Evolutionary conservation across 2,888 invertebrate species (phyloP).

Genomic region (Pyrrhia umbra): DNA sequence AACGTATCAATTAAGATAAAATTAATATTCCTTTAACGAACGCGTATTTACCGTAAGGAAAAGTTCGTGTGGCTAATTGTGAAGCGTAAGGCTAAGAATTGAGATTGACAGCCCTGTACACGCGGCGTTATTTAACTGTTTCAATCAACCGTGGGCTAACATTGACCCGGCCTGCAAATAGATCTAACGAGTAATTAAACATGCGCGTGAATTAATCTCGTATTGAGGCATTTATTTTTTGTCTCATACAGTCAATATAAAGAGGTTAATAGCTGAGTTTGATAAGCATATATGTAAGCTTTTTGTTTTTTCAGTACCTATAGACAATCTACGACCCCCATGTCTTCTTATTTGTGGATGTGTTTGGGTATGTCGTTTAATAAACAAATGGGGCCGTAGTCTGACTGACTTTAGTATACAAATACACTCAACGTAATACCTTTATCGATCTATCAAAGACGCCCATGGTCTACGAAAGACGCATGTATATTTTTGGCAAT

Average conservation of each 20-base stretch:
- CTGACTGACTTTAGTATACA: background rate
- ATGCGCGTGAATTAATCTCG: conserved; percentile 49
- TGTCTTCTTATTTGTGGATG: background rate
- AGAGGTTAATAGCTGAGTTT: conserved; percentile 12
- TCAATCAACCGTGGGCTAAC: conserved; percentile 78
- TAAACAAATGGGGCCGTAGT: conserved; percentile 14
- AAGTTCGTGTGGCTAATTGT: conserved; percentile 70
- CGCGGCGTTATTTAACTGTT: conserved; percentile 69
- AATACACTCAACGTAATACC: conserved; percentile 5
- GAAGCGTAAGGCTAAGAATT: conserved; percentile 67
- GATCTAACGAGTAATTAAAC: conserved; percentile 66
- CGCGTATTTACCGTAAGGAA: conserved; percentile 62
- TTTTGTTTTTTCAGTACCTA: background rate
- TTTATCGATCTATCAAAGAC: conserved; percentile 19
- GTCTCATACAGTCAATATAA: conserved; percentile 22
- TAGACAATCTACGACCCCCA: background rate
- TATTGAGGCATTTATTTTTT: conserved; percentile 48
- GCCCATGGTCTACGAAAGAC: conserved; percentile 24
- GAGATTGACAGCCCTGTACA: conserved; percentile 72
- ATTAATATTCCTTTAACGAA: conserved; percentile 52
- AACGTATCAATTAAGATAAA: conserved; percentile 30
- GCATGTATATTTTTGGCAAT: conserved; percentile 29
- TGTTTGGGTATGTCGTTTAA: conserved; percentile 9
- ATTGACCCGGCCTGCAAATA: conserved; percentile 81
- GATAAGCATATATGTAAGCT: background rate